Evolutionary conservation across 2,113 vertebrate species (phyloP).

Genomic region (Halichoerus grypus): DNA sequence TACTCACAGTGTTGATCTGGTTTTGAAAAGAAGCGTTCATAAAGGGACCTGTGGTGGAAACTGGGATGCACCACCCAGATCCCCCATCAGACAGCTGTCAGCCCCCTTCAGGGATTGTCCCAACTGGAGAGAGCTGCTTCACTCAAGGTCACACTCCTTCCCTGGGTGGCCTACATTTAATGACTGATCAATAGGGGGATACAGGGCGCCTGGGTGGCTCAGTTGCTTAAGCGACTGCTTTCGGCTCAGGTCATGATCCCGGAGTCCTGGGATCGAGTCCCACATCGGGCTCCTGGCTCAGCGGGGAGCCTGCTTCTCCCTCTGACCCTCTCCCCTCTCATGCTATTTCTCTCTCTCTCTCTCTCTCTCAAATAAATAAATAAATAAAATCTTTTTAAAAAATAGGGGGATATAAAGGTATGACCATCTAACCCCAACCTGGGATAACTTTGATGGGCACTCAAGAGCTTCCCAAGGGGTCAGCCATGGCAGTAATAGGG

Average conservation of each 20-base stretch:
- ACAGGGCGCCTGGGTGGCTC: not conserved
- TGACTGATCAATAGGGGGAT: not conserved
- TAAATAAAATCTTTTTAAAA: too few relatives aligned
- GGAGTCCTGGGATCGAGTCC: too few relatives aligned
- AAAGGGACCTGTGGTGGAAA: not conserved
- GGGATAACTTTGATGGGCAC: not conserved
- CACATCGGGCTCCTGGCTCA: too few relatives aligned
- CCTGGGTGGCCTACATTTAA: not conserved
- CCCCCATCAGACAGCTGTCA: not conserved
- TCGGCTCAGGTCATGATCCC: too few relatives aligned
- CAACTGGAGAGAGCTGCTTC: not conserved
- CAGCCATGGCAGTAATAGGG: not conserved
- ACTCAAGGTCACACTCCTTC: not conserved
- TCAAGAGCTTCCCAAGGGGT: not conserved
- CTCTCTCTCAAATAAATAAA: too few relatives aligned
- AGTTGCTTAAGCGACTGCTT: too few relatives aligned
- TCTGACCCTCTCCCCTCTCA: too few relatives aligned
- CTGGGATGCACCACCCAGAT: not conserved
- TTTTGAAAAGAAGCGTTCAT: slow-evolving; percentile 31
- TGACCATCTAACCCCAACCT: not conserved
- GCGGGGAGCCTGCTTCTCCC: too few relatives aligned
- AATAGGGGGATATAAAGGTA: not conserved
- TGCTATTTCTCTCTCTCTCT: too few relatives aligned
- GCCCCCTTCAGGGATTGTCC: not conserved
- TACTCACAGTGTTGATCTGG: not conserved